Base-by-base conservation (phyloP, 2,113 vertebrate genomes). In the Parotia lawesii region DNA sequence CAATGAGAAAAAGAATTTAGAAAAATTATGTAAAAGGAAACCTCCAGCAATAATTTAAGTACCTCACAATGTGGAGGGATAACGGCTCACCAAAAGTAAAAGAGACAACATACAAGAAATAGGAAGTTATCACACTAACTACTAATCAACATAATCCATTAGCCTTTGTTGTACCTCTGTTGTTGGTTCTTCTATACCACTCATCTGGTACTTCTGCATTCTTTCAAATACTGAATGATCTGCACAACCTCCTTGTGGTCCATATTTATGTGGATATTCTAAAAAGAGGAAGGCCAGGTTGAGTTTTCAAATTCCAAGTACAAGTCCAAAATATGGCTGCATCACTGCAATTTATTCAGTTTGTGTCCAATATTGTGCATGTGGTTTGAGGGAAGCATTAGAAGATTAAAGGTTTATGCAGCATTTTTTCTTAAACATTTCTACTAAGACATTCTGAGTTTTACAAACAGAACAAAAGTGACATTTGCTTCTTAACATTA, bases 221-320 rank as follows among this genome's bases (percentile, higher is more conserved):
- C 96, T 98, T 96, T 99, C 98, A 95, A 99, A 99, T 45, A 99
- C 99, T 1, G 99, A 98, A 94, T 98, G 98, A 96, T 99, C 99
- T 64, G 99, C 99, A 97, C 99, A 99, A 90, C 99, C 99, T 86
- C 99, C 99, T 95, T 98, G 98, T 60, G 99, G 98, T 85, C 99
- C 99, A 27, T 99, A 99, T 96, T 99, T 99, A 97, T 99, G 99
- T 25, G 99, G 99, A 94, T 99, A 99, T 94, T 98, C 99, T 99
- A 96, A 79, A 97, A 96, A 40, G 94, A 96, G 89, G 50, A 94
- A 97, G 50, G 85, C 8, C 53, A 91, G 77, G 85, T 31, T 95
- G 61, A 81, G 38, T 73, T 86, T 80, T 73, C 71, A 90, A 82
- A 91, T 93, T 81, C 54, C 62, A 85, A 77, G 65, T 18, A 62